phyloP scores from a whole-genome alignment of 2,113 vertebrate species.

The Dipodomys ordii region DNA sequence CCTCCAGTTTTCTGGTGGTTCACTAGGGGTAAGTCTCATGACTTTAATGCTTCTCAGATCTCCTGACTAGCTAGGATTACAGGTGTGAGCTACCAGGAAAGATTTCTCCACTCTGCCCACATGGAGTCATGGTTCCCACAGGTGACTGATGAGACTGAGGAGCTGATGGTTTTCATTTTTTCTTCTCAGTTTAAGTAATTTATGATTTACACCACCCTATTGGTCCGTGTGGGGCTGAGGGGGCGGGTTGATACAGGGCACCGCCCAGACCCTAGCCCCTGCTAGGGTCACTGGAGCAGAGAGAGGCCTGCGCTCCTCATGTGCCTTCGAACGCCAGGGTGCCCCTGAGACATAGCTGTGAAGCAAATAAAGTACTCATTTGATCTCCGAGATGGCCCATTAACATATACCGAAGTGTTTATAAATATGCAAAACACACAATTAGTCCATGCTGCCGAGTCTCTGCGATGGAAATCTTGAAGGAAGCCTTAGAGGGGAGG shows the following conservation, averaged over 20 bases:
- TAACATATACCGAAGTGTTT: slow-evolving; percentile 88
- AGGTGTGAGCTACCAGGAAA: too few relatives aligned
- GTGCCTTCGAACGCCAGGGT: slow-evolving; percentile 61
- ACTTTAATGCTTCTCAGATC: too few relatives aligned
- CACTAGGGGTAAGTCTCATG: too few relatives aligned
- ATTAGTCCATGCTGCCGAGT: slow-evolving; percentile 85
- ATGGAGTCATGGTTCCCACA: accelerated
- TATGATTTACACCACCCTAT: background rate
- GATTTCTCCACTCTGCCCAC: background rate
- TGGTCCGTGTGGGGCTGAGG: background rate
- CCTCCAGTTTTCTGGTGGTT: too few relatives aligned
- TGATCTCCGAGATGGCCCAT: slow-evolving; percentile 82
- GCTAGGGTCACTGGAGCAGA: slow-evolving; percentile 35
- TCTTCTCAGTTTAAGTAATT: slow-evolving; percentile 55
- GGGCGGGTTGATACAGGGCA: background rate
- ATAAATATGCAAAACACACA: slow-evolving; percentile 88
- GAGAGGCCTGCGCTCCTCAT: slow-evolving; percentile 50
- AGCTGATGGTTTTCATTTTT: background rate
- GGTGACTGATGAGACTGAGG: background rate
- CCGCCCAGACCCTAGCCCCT: background rate
- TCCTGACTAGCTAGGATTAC: too few relatives aligned
- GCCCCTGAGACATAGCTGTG: slow-evolving; percentile 78
- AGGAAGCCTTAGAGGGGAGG: slow-evolving; percentile 77
- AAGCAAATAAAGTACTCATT: slow-evolving; percentile 82
- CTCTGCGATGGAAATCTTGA: slow-evolving; percentile 80